Percentiles rank a stretch among this genome's conserved stretches.
Conservation (phyloP, 2,113 vertebrate genomes). For the Alethe diademata region DNA sequence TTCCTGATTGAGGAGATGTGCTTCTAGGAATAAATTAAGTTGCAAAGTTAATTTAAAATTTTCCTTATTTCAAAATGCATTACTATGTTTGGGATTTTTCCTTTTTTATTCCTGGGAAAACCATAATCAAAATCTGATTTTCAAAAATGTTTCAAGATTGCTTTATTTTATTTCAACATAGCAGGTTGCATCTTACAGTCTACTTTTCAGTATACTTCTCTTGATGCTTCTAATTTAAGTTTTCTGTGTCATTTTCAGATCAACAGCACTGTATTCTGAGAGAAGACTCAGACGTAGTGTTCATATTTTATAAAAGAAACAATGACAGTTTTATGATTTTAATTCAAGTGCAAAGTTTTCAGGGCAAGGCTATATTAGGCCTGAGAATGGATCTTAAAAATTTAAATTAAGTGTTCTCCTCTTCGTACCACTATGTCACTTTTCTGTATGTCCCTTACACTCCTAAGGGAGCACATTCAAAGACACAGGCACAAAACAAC, state of each 20-base stretch:
- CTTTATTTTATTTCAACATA: background rate
- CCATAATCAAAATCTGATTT: background rate
- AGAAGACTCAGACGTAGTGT: background rate
- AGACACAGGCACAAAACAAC: background rate
- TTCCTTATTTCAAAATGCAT: background rate
- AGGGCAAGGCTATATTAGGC: background rate
- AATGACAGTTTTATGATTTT: background rate
- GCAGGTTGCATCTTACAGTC: background rate
- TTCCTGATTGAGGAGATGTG: background rate
- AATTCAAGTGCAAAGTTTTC: background rate
- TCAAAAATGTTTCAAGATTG: background rate
- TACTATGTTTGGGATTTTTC: background rate
- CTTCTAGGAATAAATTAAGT: background rate
- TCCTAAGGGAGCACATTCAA: background rate
- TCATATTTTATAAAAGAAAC: background rate
- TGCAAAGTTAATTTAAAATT: background rate
- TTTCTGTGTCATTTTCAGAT: background rate
- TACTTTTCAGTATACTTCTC: background rate
- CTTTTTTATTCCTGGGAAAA: background rate
- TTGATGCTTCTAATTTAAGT: background rate
- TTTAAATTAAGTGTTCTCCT: background rate
- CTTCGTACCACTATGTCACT: background rate
- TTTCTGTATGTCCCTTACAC: background rate
- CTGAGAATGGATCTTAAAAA: background rate
- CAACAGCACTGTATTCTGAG: background rate